Conservation (phyloP, 1,140 invertebrate genomes). For the Brachionus sp. region DNA sequence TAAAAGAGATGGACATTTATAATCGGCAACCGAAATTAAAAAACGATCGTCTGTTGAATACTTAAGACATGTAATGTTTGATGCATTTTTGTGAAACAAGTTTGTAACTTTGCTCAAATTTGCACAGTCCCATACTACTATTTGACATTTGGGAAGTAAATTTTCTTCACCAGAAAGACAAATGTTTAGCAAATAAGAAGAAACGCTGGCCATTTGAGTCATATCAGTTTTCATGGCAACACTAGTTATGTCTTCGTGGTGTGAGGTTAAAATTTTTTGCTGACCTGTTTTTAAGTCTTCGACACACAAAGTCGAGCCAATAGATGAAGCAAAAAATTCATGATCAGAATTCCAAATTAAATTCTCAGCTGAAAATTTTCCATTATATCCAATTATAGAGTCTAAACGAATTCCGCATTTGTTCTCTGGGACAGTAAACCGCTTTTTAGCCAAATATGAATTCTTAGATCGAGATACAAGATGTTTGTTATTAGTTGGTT, state of each 20-base stretch:
- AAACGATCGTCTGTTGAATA: slow-evolving; percentile 57
- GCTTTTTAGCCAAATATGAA: slow-evolving; percentile 49
- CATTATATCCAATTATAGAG: slow-evolving; percentile 58
- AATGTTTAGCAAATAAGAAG: background rate
- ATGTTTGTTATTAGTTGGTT: background rate
- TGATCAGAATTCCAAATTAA: slow-evolving; percentile 45
- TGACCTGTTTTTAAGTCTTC: slow-evolving; percentile 55
- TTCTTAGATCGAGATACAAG: background rate
- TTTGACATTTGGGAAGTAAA: slow-evolving; percentile 14
- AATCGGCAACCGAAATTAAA: slow-evolving; percentile 56
- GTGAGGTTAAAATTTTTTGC: slow-evolving; percentile 54
- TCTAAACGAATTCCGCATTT: slow-evolving; percentile 55
- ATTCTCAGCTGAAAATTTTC: slow-evolving; percentile 48
- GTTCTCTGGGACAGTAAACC: slow-evolving; percentile 57
- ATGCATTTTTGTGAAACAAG: slow-evolving; percentile 52
- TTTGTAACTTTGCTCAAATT: slow-evolving; percentile 27
- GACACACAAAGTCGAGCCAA: slow-evolving; percentile 55
- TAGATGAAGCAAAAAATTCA: slow-evolving; percentile 57
- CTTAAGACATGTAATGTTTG: slow-evolving; percentile 52
- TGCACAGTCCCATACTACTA: slow-evolving; percentile 28
- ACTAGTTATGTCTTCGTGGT: slow-evolving; percentile 57
- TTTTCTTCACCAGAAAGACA: background rate
- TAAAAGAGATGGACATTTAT: slow-evolving; percentile 51
- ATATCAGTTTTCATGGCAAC: slow-evolving; percentile 56
- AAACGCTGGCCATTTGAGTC: slow-evolving; percentile 11